These are phyloP conservation scores for Papilio glaucus DNA, from an alignment of 1,140 invertebrate genomes.

Conservation along the genomic window DNA sequence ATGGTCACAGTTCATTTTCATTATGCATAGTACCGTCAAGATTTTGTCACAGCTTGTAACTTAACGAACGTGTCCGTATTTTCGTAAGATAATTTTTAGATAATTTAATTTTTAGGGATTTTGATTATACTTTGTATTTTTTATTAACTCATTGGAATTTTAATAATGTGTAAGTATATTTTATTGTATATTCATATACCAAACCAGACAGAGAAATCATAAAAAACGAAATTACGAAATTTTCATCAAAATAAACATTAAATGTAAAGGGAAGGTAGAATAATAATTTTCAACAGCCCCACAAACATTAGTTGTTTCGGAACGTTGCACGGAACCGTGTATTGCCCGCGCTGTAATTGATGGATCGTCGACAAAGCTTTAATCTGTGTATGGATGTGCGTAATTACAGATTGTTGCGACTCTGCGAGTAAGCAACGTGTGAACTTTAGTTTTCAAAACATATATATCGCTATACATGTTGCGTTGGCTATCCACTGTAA, in stretches of 20 bases:
- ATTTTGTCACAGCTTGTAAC: neutral
- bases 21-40: neutral
- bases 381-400: slow-evolving; percentile 40
- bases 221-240: neutral
- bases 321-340: neutral
- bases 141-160: no score
- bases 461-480: slow-evolving; percentile 41
- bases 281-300: slow-evolving; percentile 18
- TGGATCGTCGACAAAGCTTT: slow-evolving; percentile 22
- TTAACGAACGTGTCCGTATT: no score
- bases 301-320: slow-evolving; percentile 21
- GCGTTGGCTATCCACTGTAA: slow-evolving; percentile 46
- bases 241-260: slow-evolving; percentile 1
- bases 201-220: no score
- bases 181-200: no score
- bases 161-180: no score
- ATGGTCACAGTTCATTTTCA: slow-evolving; percentile 3
- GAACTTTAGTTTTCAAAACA: slow-evolving; percentile 48
- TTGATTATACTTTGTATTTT: no score
- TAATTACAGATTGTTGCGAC: slow-evolving; percentile 44
- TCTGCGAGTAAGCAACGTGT: slow-evolving; percentile 45
- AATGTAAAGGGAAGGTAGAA: slow-evolving; percentile 10
- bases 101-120: no score
- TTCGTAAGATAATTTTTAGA: no score
- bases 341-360: slow-evolving; percentile 14